Conservation (phyloP, 2,113 vertebrate species). For the Ceyx margarethae region DNA sequence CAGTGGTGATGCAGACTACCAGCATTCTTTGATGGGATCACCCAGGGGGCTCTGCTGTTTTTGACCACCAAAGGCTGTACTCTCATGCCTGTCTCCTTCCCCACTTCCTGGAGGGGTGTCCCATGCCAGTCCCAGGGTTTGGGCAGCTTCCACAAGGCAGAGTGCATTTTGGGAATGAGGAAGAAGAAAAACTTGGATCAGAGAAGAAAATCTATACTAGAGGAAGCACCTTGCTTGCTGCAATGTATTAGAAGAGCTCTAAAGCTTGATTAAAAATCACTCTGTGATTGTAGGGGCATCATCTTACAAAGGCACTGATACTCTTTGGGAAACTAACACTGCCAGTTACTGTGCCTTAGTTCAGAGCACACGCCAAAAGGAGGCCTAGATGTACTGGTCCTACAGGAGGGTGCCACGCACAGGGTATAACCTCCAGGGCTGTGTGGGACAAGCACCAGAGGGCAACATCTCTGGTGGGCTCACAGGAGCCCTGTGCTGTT, state of each 20-base stretch:
- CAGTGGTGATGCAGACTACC: not conserved
- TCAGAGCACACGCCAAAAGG: not conserved
- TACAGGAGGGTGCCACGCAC: not conserved
- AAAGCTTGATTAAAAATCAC: not conserved
- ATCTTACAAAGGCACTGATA: fast-evolving
- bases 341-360: fast-evolving
- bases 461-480: not conserved
- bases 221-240: not conserved
- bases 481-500: not conserved
- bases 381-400: not conserved
- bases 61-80: not conserved
- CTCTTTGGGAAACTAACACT: not conserved
- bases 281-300: not conserved
- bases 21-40: fast-evolving
- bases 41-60: not conserved
- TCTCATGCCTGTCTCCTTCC: not conserved
- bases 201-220: not conserved
- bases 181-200: not conserved
- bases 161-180: not conserved
- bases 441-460: not conserved
- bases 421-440: not conserved
- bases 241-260: not conserved
- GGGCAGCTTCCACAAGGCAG: not conserved
- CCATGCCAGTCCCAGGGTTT: not conserved
- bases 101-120: fast-evolving